phyloP scores from a whole-genome alignment of 2,113 vertebrate species.

The Neodontobutis hainanensis region DNA sequence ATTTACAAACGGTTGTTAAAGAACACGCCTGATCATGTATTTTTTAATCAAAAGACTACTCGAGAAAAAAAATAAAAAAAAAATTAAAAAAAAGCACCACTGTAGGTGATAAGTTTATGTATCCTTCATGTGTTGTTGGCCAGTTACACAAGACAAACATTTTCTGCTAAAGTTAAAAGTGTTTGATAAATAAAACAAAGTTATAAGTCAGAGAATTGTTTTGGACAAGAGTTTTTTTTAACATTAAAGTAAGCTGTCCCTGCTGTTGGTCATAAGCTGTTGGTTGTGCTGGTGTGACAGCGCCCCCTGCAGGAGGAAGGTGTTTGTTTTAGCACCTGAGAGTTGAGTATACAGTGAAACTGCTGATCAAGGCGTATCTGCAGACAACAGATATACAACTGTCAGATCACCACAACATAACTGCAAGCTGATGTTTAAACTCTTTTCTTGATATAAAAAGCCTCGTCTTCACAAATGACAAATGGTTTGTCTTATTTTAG shows the following conservation, averaged over 20 bases:
- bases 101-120: conserved; percentile 57
- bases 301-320: conserved; percentile 61
- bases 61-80: too few relatives aligned
- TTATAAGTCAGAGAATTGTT: conserved; percentile 28
- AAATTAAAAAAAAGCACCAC: conserved; percentile 78
- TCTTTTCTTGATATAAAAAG: conserved; percentile 41
- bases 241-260: conserved; percentile 43
- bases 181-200: conserved; percentile 26
- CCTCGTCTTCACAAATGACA: conserved; percentile 20
- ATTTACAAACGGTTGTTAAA: conserved; percentile 67
- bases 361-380: conserved; percentile 17
- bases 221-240: conserved; percentile 55
- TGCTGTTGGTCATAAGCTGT: conserved; percentile 45
- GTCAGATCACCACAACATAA: conserved; percentile 36
- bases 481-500: conserved; percentile 26
- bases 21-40: conserved; percentile 40
- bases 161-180: conserved; percentile 49
- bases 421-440: conserved; percentile 20
- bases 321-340: conserved; percentile 50
- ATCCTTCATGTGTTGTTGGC: conserved; percentile 14
- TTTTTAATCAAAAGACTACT: conserved; percentile 65
- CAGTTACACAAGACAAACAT: conserved; percentile 54
- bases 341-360: conserved; percentile 17
- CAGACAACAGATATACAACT: conserved; percentile 35
- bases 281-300: conserved; percentile 55